Evolutionary conservation across 1,140 invertebrate species (phyloP).

Genomic region (Steinernema khuongi): DNA sequence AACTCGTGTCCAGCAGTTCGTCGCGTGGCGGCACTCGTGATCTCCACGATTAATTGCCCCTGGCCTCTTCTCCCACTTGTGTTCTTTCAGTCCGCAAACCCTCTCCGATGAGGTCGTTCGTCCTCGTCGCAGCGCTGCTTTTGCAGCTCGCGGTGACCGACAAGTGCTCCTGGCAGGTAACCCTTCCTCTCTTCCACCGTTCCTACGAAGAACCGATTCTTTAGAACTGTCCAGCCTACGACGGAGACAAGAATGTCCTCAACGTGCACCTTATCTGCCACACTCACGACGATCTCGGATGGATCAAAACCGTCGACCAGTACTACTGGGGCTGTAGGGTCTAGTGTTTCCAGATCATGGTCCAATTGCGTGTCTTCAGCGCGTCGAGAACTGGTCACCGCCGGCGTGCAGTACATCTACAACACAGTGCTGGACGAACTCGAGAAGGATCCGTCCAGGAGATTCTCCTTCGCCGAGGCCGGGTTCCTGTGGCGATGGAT

Average conservation of each 20-base stretch:
- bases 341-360: slow-evolving; percentile 22
- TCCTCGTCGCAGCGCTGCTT: too few species aligned
- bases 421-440: slow-evolving; percentile 55
- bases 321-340: slow-evolving; percentile 74
- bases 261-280: slow-evolving; percentile 54
- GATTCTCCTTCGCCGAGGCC: slow-evolving; percentile 63
- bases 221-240: neutral
- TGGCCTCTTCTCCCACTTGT: too few species aligned
- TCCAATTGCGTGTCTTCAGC: slow-evolving; percentile 28
- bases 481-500: slow-evolving; percentile 92
- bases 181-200: neutral
- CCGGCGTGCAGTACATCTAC: slow-evolving; percentile 57
- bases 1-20: too few species aligned
- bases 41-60: too few species aligned
- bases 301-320: slow-evolving; percentile 85
- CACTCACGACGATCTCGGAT: slow-evolving; percentile 82
- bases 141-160: too few species aligned
- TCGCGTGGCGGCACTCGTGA: too few species aligned
- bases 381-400: slow-evolving; percentile 39
- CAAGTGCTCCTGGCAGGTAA: neutral
- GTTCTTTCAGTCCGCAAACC: too few species aligned
- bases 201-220: neutral
- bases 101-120: too few species aligned
- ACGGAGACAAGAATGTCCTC: slow-evolving; percentile 30
- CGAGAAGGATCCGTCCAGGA: slow-evolving; percentile 41